Evolutionary conservation across 2,113 vertebrate genomes (phyloP).

Genomic region (Elephantulus edwardii): DNA sequence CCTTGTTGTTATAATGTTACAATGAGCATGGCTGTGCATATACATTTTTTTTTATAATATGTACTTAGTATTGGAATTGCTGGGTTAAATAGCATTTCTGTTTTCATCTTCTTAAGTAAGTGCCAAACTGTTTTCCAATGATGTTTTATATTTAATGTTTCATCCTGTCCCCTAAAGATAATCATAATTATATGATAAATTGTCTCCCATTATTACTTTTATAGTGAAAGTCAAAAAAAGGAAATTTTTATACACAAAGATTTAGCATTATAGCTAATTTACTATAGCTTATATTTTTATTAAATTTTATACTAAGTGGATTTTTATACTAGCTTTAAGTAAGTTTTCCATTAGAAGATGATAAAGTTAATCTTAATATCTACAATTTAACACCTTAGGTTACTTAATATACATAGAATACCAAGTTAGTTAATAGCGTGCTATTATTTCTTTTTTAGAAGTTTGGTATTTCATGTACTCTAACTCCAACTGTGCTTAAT

Average conservation of each 20-base stretch:
- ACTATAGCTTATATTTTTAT: background rate
- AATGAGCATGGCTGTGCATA: too few relatives aligned
- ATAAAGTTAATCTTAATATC: conserved; percentile 54
- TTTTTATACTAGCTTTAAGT: conserved; percentile 50
- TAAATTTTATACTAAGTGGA: background rate
- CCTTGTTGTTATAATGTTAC: too few relatives aligned
- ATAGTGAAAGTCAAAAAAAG: background rate
- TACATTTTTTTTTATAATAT: too few relatives aligned
- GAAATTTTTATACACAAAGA: background rate
- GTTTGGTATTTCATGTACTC: conserved; percentile 8
- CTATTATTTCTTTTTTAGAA: conserved; percentile 50
- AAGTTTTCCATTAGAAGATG: conserved; percentile 42
- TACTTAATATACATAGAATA: conserved; percentile 44
- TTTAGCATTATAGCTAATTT: background rate
- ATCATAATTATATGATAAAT: background rate
- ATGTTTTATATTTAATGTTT: conserved; percentile 2
- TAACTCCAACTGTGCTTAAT: conserved; percentile 59
- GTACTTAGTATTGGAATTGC: too few relatives aligned
- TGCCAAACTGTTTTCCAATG: background rate
- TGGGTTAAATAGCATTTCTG: too few relatives aligned
- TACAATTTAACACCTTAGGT: conserved; percentile 47
- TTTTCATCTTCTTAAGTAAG: too few relatives aligned
- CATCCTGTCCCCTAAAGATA: background rate
- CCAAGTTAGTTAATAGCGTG: conserved; percentile 20
- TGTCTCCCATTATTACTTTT: conserved; percentile 23